Evolutionary conservation across 2,888 invertebrate species (phyloP), one percentile per base, ranked within the genome.

Genomic region (Pristionchus entomophagus): DNA sequence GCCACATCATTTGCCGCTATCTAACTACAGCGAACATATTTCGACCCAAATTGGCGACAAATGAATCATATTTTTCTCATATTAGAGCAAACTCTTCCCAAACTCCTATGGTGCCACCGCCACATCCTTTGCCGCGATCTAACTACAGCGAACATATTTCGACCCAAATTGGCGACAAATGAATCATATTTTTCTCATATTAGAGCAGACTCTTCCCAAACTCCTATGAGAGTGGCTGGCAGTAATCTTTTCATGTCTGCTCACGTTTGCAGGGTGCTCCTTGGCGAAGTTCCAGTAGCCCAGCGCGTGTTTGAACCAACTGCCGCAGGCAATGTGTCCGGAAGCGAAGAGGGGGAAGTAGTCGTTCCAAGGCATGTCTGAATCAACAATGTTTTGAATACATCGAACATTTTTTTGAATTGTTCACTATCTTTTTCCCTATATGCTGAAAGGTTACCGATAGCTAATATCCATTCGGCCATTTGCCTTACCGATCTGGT

Each of bases 281-380:
- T 93, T 87, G 29, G 92, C 89, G 45, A 91, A 90, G 38, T 90
- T 87, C 94, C 94, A 94, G 92, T 94, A 94, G 49, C 93, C 91
- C 22, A 91, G 87, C 14, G 94, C 94, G 88, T 94, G 94, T 80
- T 94, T 94, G 87, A 94, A 94, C 94, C 94, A 94, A 6, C 94
- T 94, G 4, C 94, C 94, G 87, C 94, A 94, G 83, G 94, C 94
- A 56, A 94, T 94, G 90, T 94, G 92, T 51, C 94, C 94, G 29
- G 91, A 91, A 49, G 91, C 87, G 88, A 93, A 94, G 89, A 94
- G 93, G 41, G 92, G 89, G 32, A 94, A 89, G 88, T 94, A 94
- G n/a, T 94, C 94, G n/a, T 93, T 87, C 94, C 94, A 94, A 17
- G 69, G 26, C 38, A 32, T 89, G 22, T 94, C 94, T 80, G 6